Conservation (phyloP, 2,113 vertebrate species). For the Alaudala cheleensis region DNA sequence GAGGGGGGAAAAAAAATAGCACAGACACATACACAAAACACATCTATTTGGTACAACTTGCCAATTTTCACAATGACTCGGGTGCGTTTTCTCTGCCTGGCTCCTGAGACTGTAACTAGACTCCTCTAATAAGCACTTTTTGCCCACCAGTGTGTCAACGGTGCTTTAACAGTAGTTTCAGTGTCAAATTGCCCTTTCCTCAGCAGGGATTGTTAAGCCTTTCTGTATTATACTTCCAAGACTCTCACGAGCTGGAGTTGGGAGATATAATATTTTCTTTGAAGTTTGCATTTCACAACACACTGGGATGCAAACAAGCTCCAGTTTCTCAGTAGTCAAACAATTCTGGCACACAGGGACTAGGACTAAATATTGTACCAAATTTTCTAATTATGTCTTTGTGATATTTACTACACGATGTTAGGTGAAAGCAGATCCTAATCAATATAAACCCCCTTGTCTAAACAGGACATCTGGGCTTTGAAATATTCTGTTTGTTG, state of each 20-base stretch:
- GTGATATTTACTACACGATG: constrained; percentile 61
- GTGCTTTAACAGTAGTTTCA: constrained; percentile 77
- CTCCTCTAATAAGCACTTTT: constrained; percentile 77
- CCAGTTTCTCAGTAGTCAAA: constrained; percentile 75
- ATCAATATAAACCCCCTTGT: constrained; percentile 69
- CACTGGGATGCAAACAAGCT: constrained; percentile 79
- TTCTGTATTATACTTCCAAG: constrained; percentile 81
- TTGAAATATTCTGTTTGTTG: constrained; percentile 68
- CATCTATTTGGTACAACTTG: constrained; percentile 53
- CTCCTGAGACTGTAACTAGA: constrained; percentile 58
- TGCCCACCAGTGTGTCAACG: constrained; percentile 74
- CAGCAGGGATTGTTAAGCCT: constrained; percentile 80
- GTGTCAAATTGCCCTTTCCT: constrained; percentile 81
- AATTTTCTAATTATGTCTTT: constrained; percentile 78
- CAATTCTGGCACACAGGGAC: constrained; percentile 75
- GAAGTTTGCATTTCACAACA: constrained; percentile 80
- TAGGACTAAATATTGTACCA: constrained; percentile 70
- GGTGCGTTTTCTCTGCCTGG: constrained; percentile 38
- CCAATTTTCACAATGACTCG: constrained; percentile 51
- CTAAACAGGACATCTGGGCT: constrained; percentile 72
- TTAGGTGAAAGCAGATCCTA: constrained; percentile 71
- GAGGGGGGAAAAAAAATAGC: not conserved
- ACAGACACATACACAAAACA: constrained; percentile 6
- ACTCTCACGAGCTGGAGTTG: constrained; percentile 79
- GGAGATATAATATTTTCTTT: constrained; percentile 84